A percentile compares a stretch with the other conserved stretches of the same genome.
phyloP scores from a whole-genome alignment of 2,888 invertebrate species.

The Eudasyphora cyanicolor region DNA sequence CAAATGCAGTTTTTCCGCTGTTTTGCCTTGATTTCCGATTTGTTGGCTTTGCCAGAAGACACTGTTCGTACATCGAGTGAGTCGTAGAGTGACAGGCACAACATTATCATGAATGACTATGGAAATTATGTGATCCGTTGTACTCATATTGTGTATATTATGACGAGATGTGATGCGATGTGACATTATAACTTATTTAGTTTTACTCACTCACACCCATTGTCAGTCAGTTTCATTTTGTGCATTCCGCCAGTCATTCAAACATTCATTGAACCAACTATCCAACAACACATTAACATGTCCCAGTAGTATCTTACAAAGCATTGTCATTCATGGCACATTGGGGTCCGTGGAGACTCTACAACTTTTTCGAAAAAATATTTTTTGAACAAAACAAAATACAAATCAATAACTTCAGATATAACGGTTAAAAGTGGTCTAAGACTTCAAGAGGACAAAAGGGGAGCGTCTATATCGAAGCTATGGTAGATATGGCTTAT shows the following conservation, averaged over 20 bases:
- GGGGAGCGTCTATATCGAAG: too few species aligned
- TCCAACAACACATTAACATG: neutral
- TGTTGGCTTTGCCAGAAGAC: neutral
- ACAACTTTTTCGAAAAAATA: too few species aligned
- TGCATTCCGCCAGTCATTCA: neutral
- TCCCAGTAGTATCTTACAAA: too few species aligned
- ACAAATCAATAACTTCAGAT: too few species aligned
- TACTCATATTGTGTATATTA: too few species aligned
- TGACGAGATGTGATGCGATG: slow-evolving; percentile 14
- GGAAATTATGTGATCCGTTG: slow-evolving; percentile 35
- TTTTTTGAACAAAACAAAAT: too few species aligned
- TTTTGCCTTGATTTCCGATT: neutral
- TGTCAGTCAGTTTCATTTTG: neutral
- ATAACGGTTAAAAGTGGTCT: too few species aligned
- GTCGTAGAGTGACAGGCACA: neutral
- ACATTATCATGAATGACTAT: neutral
- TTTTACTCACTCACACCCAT: neutral
- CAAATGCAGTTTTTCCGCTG: neutral
- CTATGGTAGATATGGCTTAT: too few species aligned
- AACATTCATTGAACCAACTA: neutral
- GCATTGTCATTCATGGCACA: too few species aligned
- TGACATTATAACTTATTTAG: slow-evolving; percentile 30
- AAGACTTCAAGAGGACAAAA: too few species aligned
- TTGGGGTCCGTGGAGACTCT: too few species aligned
- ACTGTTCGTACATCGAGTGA: too few species aligned